Base-by-base conservation (phyloP, 2,888 invertebrate species). In the Orthosia cruda region DNA sequence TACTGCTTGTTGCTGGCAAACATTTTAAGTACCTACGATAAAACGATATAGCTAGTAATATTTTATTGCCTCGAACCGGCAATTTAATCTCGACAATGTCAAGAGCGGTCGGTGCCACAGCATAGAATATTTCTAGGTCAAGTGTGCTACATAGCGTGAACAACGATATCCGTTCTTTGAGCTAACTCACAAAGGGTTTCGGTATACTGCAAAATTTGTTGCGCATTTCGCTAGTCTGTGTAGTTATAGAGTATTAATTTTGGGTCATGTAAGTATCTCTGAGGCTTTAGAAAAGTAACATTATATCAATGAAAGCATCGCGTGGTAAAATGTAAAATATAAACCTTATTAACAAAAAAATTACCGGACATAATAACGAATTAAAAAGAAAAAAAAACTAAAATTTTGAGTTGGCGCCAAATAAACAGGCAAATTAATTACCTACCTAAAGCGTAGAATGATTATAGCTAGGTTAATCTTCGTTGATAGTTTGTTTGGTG, bases 1-100 rank as follows among this genome's bases (percentile, higher is more conserved):
- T 54, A 20, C 45, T 70, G 0, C 13, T 15, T 9, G n/a, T 13
- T n/a, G 11, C 11, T 52, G 23, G 13, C 18, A 18, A 15, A 16
- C 11, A 5, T 26, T 26, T 1, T n/a, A 50, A 18, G 16, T 23
- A n/a, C n/a, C n/a, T n/a, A 18, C 23, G 11, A 45, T 50, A 55
- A 70, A 40, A 57, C 26, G 23, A 40, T 15, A 16, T 49, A 74
- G 1, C 16, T 54, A n/a, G 26, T 68, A 67, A 65, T 57, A 32
- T 62, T 16, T 32, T 32, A 73, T 57, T 59, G 45, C 13, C 20
- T 67, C 40, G 12, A 23, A 20, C 40, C 47, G 18, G 71, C 75
- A 67, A 68, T 85, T 65, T 76, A 85, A 78, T 85, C 64, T 75
- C 47, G 32, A 64, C 87, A 88, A 80, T 83, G 88, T 88, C 87